A percentile compares a stretch with the other conserved stretches of the same genome.
Conservation (phyloP, 2,888 invertebrate species). For the Gibbula magus region DNA sequence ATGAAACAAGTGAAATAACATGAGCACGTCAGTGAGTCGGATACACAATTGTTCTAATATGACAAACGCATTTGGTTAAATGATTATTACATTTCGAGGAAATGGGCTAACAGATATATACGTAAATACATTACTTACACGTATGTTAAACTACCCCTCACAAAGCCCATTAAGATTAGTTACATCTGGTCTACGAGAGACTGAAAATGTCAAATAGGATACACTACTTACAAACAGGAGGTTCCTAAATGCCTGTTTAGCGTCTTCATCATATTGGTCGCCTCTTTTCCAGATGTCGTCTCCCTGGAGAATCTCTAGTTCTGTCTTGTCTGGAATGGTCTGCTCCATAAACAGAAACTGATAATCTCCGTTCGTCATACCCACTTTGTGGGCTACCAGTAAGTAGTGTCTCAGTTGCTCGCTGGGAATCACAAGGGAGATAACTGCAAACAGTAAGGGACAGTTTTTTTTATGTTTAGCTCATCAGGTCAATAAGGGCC, state of each 20-base stretch:
- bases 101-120: too few species aligned
- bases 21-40: too few species aligned
- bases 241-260: constrained; percentile 59
- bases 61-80: too few species aligned
- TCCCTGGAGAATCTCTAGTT: constrained; percentile 44
- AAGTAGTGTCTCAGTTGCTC: constrained; percentile 61
- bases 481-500: too few species aligned
- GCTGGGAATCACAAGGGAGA: constrained; percentile 61
- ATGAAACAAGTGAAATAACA: too few species aligned
- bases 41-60: not conserved
- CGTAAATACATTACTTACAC: too few species aligned
- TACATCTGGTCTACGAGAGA: too few species aligned
- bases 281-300: constrained; percentile 50
- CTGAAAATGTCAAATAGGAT: too few species aligned
- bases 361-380: constrained; percentile 68
- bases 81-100: too few species aligned
- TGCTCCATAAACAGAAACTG: constrained; percentile 65
- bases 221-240: constrained; percentile 61
- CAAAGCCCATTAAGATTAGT: too few species aligned
- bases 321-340: constrained; percentile 51
- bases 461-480: too few species aligned
- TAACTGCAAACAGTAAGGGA: constrained; percentile 52
- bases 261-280: constrained; percentile 56
- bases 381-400: constrained; percentile 58
- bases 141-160: too few species aligned